Percentiles rank a stretch among this genome's conserved stretches.
These are phyloP conservation scores for Novumbra hubbsi DNA, from an alignment of 2,797 vertebrate species.

Conservation along the genomic window DNA sequence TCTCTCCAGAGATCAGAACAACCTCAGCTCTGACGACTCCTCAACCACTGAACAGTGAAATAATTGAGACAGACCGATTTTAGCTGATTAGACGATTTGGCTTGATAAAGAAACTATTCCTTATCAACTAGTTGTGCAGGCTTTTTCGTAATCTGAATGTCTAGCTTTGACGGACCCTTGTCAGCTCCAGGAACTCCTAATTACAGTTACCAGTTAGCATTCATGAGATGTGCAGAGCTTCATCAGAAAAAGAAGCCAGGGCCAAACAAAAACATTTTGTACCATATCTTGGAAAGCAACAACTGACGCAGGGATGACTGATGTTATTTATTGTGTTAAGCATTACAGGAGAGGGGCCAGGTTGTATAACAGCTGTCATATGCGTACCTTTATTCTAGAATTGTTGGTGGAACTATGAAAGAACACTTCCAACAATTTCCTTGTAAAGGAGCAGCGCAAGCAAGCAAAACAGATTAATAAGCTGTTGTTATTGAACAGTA, in stretches of 20 bases:
- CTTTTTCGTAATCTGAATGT: neutral
- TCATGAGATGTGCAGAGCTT: constrained; percentile 9
- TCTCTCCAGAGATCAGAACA: constrained; percentile 5
- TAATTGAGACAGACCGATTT: neutral
- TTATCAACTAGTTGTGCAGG: neutral
- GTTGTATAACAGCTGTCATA: too few relatives aligned
- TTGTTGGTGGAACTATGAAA: too few relatives aligned
- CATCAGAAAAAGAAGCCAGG: neutral
- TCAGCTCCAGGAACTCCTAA: neutral
- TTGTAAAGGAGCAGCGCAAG: too few relatives aligned
- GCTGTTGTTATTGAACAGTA: too few relatives aligned
- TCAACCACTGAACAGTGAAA: neutral
- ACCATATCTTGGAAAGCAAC: neutral
- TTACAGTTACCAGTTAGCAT: constrained; percentile 4
- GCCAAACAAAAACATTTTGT: neutral
- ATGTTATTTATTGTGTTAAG: neutral
- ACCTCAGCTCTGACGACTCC: neutral
- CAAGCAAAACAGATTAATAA: too few relatives aligned
- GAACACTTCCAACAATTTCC: too few relatives aligned
- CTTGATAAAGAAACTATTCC: neutral
- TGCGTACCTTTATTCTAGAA: too few relatives aligned
- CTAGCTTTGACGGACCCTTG: neutral
- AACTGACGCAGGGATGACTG: neutral
- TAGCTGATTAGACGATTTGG: neutral
- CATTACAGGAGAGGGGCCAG: too few relatives aligned